A percentile compares a stretch with the other conserved stretches of the same genome.
phyloP scores from a whole-genome alignment of 1,140 invertebrate genomes.

The Drosophila pachea region DNA sequence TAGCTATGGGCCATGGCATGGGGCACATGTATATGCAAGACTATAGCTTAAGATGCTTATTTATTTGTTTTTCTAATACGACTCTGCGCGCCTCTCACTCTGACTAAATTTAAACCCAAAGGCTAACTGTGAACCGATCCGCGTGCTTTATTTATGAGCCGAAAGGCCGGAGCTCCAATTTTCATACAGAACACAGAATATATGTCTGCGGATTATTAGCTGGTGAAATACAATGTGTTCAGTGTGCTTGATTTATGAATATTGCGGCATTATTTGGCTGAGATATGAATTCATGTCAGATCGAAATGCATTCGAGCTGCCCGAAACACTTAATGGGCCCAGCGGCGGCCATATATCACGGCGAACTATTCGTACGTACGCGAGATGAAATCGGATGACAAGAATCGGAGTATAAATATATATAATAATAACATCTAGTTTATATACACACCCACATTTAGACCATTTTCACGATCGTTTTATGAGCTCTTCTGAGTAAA shows the following conservation, averaged over 20 bases:
- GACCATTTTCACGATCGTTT: background rate
- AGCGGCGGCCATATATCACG: conserved; percentile 1
- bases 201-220: conserved; percentile 38
- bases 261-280: conserved; percentile 35
- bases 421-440: too few relatives aligned
- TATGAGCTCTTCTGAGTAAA: conserved; percentile 19
- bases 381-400: too few relatives aligned
- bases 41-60: conserved; percentile 67
- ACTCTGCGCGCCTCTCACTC: conserved; percentile 36
- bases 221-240: conserved; percentile 53
- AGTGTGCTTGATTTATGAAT: conserved; percentile 57
- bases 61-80: conserved; percentile 73
- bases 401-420: too few relatives aligned
- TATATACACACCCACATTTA: too few relatives aligned
- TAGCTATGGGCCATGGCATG: conserved; percentile 49
- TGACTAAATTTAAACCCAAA: conserved; percentile 41
- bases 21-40: conserved; percentile 24
- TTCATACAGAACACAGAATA: conserved; percentile 9
- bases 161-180: conserved; percentile 45
- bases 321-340: conserved; percentile 9
- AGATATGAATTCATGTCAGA: conserved; percentile 47
- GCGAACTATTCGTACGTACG: too few relatives aligned
- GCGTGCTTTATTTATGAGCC: conserved; percentile 63
- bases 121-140: conserved; percentile 50
- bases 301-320: conserved; percentile 39